Evolutionary conservation across 2,888 invertebrate species (phyloP), one percentile per base, ranked within the genome.

Genomic region (Idaea straminata): DNA sequence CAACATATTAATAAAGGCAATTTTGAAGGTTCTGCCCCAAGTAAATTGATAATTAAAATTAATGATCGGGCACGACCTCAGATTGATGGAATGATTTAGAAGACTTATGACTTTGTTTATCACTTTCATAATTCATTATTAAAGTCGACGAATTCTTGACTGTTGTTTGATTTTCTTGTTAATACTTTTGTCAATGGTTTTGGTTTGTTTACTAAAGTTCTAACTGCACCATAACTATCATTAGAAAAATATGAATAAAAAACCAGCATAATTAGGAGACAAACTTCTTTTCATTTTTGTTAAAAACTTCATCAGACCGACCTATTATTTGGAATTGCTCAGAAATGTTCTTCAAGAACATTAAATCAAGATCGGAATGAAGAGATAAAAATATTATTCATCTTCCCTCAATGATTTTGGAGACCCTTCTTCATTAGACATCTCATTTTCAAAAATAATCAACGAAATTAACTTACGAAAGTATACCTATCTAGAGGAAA

Each of bases 61-160:
- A 69, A 69, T 66, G 69, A 66, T 64, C 61, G 64, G 57, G 47
- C 61, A 35, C 63, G 69, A 63, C 67, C 69, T 61, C 69, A 67
- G 67, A 69, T 67, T 69, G 69, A 69, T 69, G 69, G 63, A 62
- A 63, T 64, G 69, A 67, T 69, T 67, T 64, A 64, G 63, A 38
- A 59, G 66, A 66, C 67, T 69, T 66, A 69, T 67, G 67, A 66
- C 69, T 67, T 67, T 67, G 69, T 69, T 69, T 67, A 69, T 66
- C 67, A 66, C 69, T 69, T 69, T 61, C 66, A 67, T 69, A 67
- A 69, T 67, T 67, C 64, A 57, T 69, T 64, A 69, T 69, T 69
- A 69, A 69, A 66, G 59, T 59, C 16, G 59, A 59, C 34, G 4
- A 34, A 59, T 59, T 47, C 36, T 47, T 47, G 47, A 13, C 10